A percentile compares a stretch with the other conserved stretches of the same genome.
phyloP scores from a whole-genome alignment of 2,797 vertebrate species.

The Eurystomus glaucurus region DNA sequence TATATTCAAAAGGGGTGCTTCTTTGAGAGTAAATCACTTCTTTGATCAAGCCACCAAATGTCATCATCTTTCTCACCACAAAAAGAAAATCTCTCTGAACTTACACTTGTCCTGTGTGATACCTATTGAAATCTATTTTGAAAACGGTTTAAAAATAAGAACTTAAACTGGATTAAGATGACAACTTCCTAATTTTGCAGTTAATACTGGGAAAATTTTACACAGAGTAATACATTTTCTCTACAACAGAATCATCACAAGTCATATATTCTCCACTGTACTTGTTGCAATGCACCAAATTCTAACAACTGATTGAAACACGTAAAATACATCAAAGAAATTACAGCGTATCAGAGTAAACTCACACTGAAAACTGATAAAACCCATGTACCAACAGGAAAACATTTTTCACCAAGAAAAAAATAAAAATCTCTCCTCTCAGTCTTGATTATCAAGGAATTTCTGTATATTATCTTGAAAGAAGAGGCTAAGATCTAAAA shows the following conservation, averaged over 20 bases:
- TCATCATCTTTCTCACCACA: not conserved
- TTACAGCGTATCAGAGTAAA: not conserved
- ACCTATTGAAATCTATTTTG: not conserved
- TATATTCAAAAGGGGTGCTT: not conserved
- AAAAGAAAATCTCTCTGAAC: not conserved
- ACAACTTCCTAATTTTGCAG: not conserved
- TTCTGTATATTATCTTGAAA: not conserved
- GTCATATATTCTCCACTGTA: not conserved
- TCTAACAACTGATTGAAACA: not conserved
- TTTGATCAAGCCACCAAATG: not conserved
- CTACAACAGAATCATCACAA: not conserved
- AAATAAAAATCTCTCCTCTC: not conserved
- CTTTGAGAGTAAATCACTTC: not conserved
- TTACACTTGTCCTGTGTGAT: not conserved
- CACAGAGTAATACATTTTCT: not conserved
- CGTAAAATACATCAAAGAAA: slow-evolving; percentile 8
- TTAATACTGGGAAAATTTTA: not conserved
- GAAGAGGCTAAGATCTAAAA: not conserved
- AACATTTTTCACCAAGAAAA: not conserved
- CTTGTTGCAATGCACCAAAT: not conserved
- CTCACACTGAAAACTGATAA: not conserved
- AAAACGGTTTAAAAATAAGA: not conserved
- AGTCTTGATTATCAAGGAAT: not conserved
- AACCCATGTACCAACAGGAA: slow-evolving; percentile 1
- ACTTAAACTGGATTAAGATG: not conserved